Conservation (phyloP, 2,888 invertebrate genomes). For the Amphipyra tragopoginis region DNA sequence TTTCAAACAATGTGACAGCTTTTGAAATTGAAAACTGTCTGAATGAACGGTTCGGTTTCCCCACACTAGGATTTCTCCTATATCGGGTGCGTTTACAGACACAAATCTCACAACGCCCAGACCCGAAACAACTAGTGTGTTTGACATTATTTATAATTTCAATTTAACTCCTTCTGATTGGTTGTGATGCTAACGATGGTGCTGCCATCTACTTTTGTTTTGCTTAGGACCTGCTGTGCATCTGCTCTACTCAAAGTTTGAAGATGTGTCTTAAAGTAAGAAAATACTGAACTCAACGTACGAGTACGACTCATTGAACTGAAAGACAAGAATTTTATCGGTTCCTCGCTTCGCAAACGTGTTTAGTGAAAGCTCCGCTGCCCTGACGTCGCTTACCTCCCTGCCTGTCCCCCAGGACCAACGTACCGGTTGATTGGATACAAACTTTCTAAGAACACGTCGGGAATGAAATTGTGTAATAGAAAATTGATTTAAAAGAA, state of each 20-base stretch:
- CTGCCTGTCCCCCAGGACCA: conserved; percentile 4
- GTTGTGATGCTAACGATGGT: no score
- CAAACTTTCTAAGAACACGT: conserved; percentile 18
- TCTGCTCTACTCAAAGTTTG: neutral
- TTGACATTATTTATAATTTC: no score
- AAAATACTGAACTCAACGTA: neutral
- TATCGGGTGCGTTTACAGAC: no score
- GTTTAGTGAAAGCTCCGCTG: neutral
- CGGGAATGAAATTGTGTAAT: conserved; percentile 9
- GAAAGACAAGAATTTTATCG: conserved; percentile 5
- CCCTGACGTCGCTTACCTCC: neutral
- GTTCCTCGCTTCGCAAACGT: conserved; percentile 8
- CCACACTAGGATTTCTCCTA: no score
- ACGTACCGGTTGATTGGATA: conserved; percentile 16
- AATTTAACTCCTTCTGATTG: no score
- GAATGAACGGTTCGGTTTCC: no score
- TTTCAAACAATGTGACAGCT: no score
- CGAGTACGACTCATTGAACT: neutral
- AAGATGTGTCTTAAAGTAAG: neutral
- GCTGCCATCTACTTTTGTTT: no score
- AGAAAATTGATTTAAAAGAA: conserved; percentile 9
- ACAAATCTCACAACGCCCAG: no score
- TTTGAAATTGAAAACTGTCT: no score
- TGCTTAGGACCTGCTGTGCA: no score
- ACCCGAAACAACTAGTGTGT: no score